A percentile compares a stretch with the other conserved stretches of the same genome.
Conservation (phyloP, 2,113 vertebrate genomes). For the Phyllostomus discolor region DNA sequence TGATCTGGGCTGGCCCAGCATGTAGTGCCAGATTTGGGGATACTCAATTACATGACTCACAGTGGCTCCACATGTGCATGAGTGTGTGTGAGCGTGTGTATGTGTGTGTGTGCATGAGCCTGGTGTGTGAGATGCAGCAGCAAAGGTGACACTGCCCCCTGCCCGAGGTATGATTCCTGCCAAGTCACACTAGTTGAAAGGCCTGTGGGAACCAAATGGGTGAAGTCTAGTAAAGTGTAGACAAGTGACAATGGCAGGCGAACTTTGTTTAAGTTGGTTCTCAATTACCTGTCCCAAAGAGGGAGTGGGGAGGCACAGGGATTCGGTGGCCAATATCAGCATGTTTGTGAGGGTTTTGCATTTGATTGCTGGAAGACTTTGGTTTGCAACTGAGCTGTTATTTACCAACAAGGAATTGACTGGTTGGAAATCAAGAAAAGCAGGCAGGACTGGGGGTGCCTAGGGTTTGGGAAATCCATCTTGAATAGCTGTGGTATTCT, state of each 20-base stretch:
- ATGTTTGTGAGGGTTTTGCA: neutral
- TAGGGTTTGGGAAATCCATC: neutral
- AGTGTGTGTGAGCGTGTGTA: neutral
- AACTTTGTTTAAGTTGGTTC: neutral
- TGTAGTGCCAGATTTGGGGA: neutral
- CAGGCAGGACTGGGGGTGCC: neutral
- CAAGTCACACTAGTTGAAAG: neutral
- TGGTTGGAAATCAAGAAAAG: neutral
- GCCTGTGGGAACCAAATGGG: neutral
- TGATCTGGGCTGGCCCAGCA: neutral
- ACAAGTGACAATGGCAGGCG: neutral
- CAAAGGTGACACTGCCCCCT: neutral
- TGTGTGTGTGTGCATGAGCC: neutral
- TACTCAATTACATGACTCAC: conserved; percentile 26
- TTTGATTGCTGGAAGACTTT: neutral
- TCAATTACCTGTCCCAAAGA: neutral
- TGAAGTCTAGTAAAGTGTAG: neutral
- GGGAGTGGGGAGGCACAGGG: neutral
- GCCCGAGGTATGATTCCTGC: neutral
- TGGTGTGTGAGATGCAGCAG: neutral
- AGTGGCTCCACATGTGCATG: neutral
- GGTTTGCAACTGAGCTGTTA: neutral
- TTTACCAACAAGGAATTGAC: conserved; percentile 9
- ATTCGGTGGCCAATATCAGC: neutral
- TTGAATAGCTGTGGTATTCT: neutral